Percentiles rank a stretch among this genome's conserved stretches.
phyloP scores from a whole-genome alignment of 2,888 invertebrate genomes.

The Sinopyrophorus schimmeli region DNA sequence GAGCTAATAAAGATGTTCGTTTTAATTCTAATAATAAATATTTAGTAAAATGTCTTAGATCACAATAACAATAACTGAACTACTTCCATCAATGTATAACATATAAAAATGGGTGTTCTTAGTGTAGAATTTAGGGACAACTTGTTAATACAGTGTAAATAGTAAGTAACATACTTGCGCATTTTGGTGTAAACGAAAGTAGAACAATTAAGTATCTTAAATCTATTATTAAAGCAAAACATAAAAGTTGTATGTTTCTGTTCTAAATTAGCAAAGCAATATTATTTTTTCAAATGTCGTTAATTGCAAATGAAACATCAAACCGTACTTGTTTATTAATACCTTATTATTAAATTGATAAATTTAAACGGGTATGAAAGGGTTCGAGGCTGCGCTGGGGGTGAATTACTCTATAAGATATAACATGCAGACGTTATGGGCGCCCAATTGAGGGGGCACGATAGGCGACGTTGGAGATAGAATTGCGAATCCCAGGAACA shows the following conservation, averaged over 20 bases:
- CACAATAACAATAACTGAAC: no score
- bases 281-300: background rate
- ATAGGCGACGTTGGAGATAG: conserved; percentile 80
- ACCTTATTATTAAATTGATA: conserved; percentile 1
- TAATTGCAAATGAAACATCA: background rate
- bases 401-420: conserved; percentile 55
- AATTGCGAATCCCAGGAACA: conserved; percentile 93
- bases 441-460: conserved; percentile 62
- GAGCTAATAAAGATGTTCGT: no score
- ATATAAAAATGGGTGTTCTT: no score
- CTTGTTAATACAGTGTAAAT: no score
- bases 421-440: conserved; percentile 54
- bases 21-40: no score
- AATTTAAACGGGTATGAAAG: conserved; percentile 36
- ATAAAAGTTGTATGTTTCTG: conserved; percentile 1
- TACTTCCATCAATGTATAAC: no score
- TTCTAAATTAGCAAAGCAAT: background rate
- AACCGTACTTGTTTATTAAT: background rate
- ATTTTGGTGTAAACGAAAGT: no score
- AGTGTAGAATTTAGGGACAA: no score
- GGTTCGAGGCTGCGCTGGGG: conserved; percentile 47
- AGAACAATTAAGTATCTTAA: no score
- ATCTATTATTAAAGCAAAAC: no score
- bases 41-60: no score
- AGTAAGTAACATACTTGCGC: no score